Percentiles rank a stretch among this genome's conserved stretches.
These are phyloP conservation scores for Microcebus griseorufus DNA, from an alignment of 2,113 vertebrate species.

Conservation along the genomic window DNA sequence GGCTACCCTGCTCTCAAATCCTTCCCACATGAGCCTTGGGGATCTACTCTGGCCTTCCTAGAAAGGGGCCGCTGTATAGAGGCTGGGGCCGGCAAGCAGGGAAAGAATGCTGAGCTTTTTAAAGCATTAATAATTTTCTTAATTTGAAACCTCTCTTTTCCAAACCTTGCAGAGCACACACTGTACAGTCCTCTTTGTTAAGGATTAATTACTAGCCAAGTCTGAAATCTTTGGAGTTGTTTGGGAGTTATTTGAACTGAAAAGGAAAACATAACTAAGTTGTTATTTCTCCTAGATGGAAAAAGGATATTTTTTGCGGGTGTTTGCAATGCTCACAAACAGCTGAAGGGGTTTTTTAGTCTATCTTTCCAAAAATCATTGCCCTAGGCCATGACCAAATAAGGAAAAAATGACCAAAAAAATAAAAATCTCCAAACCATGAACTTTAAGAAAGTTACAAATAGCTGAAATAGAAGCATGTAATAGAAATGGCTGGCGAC, in stretches of 20 bases:
- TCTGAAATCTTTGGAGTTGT: constrained; percentile 76
- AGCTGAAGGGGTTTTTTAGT: constrained; percentile 71
- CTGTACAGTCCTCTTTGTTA: constrained; percentile 72
- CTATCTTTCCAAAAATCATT: constrained; percentile 75
- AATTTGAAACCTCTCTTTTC: constrained; percentile 52
- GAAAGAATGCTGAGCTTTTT: constrained; percentile 22
- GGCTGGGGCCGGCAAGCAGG: background rate
- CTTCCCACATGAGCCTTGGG: background rate
- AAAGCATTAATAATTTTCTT: constrained; percentile 44
- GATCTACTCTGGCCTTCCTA: background rate
- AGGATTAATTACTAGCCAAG: constrained; percentile 79
- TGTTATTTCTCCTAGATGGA: constrained; percentile 77
- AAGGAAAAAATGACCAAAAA: constrained; percentile 72
- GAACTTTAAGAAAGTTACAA: constrained; percentile 73
- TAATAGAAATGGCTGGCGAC: background rate
- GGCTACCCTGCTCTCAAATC: background rate
- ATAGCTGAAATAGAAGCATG: constrained; percentile 35
- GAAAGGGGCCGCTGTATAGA: background rate
- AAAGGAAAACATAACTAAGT: constrained; percentile 77
- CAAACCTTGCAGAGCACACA: constrained; percentile 67
- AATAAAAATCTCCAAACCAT: constrained; percentile 69
- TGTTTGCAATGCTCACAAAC: constrained; percentile 72
- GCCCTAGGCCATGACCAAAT: constrained; percentile 74
- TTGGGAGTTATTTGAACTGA: constrained; percentile 74
- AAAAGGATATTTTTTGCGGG: constrained; percentile 74